Evolutionary conservation across 2,797 vertebrate species (phyloP).

Genomic region (Intellagama lesueurii): DNA sequence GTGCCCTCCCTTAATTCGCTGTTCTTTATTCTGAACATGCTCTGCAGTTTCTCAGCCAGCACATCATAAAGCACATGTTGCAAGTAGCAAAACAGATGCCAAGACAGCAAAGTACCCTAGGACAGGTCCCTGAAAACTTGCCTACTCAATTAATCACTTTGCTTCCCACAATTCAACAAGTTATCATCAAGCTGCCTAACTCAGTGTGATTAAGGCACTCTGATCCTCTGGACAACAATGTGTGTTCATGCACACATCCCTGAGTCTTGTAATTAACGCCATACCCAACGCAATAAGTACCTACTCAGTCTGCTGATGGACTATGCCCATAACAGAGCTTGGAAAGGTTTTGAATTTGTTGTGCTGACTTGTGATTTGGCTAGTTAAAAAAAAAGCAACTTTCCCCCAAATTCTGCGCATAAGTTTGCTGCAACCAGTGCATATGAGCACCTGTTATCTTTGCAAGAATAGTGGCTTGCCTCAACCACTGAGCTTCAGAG

Average conservation of each 20-base stretch:
- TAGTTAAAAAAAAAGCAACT: no score
- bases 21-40: constrained; percentile 6
- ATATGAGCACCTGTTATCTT: not conserved
- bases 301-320: not conserved
- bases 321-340: not conserved
- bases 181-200: not conserved
- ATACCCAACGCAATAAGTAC: not conserved
- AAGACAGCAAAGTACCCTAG: not conserved
- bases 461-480: not conserved
- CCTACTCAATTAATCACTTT: not conserved
- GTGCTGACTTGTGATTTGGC: no score
- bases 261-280: not conserved
- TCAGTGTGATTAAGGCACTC: not conserved
- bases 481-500: not conserved
- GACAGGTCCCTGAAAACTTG: not conserved
- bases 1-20: not conserved
- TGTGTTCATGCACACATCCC: no score
- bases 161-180: not conserved
- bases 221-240: not conserved
- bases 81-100: not conserved
- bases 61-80: not conserved
- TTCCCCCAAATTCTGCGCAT: not conserved
- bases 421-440: not conserved
- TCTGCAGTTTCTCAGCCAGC: not conserved
- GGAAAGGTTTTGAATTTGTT: not conserved